Base-by-base conservation (phyloP, 2,888 invertebrate genomes). In the Hofmannophila pseudospretella region DNA sequence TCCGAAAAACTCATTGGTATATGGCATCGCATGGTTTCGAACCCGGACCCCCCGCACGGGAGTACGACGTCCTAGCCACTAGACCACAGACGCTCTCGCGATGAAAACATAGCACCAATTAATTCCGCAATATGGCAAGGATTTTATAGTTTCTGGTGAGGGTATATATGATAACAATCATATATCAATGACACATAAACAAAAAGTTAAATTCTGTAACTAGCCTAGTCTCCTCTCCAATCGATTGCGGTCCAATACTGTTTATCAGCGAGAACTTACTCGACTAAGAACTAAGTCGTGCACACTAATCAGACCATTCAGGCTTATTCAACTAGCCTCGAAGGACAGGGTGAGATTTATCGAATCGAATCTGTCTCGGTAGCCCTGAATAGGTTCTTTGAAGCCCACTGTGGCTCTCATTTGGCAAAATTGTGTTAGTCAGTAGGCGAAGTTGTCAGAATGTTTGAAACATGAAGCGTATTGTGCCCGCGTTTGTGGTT, bases 321-420 rank as follows among this genome's bases (percentile, higher is more conserved):
- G 36, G 25, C 12, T 12, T 22, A 32, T 32, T 36, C 39, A 32
- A 22, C 19, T 20, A 13, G 16, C 16, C 4, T 9, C 32, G 33
- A 31, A 28, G 38, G 38, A 30, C 33, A 32, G 39, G 14, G 12
- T 8, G 9, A 32, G 39, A 39, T 39, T 36, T 38, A 38, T 38
- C 14, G 39, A 32, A 35, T 39, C 32, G 27, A 39, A 36, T 39
- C 20, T 35, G 36, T 36, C 39, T 39, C 39, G 27, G 28, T 36
- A 28, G 35, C 19, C 31, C 22, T 39, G 35, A 39, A 34, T 39
- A 35, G 39, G 26, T n/a, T n/a, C 23, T 23, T 23, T 23, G 2
- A n/a, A 8, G 5, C 4, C 23, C 23, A n/a, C 23, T n/a, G 31
- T 11, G 23, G 29, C 35, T 19, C 27, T 34, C 23, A n/a, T 23